Evolutionary conservation across 1,140 invertebrate species (phyloP).

Genomic region (Parasteatoda tepidariorum): DNA sequence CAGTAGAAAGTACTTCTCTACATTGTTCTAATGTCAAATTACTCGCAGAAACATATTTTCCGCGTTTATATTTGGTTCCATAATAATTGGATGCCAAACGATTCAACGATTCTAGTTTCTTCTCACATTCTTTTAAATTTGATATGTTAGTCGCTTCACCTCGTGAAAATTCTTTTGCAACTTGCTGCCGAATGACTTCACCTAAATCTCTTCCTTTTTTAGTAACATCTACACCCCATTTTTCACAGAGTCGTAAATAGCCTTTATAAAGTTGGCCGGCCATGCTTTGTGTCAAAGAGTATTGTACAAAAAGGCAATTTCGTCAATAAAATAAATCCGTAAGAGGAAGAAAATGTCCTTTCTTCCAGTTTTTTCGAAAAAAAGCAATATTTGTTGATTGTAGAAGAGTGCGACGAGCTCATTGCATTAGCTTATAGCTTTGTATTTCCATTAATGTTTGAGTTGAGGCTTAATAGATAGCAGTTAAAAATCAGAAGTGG

Average conservation of each 20-base stretch:
- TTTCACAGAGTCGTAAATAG: slow-evolving; percentile 80
- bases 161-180: slow-evolving; percentile 76
- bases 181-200: slow-evolving; percentile 77
- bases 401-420: too few relatives aligned
- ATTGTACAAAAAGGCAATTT: too few relatives aligned
- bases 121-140: slow-evolving; percentile 73
- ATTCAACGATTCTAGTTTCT: slow-evolving; percentile 77
- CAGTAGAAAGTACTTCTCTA: slow-evolving; percentile 77
- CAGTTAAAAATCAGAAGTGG: too few relatives aligned
- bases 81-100: slow-evolving; percentile 78
- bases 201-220: slow-evolving; percentile 84
- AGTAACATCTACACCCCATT: slow-evolving; percentile 80
- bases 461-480: too few relatives aligned
- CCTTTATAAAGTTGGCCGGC: slow-evolving; percentile 68
- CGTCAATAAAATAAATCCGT: too few relatives aligned
- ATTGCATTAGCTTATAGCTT: too few relatives aligned
- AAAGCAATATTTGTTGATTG: too few relatives aligned
- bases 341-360: too few relatives aligned
- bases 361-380: too few relatives aligned
- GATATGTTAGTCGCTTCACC: slow-evolving; percentile 72
- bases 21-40: slow-evolving; percentile 79
- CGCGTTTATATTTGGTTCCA: slow-evolving; percentile 73
- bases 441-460: too few relatives aligned
- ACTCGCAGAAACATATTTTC: slow-evolving; percentile 73
- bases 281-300: too few relatives aligned